Conservation (phyloP, 2,797 vertebrate genomes). For the Erpetoichthys calabaricus region DNA sequence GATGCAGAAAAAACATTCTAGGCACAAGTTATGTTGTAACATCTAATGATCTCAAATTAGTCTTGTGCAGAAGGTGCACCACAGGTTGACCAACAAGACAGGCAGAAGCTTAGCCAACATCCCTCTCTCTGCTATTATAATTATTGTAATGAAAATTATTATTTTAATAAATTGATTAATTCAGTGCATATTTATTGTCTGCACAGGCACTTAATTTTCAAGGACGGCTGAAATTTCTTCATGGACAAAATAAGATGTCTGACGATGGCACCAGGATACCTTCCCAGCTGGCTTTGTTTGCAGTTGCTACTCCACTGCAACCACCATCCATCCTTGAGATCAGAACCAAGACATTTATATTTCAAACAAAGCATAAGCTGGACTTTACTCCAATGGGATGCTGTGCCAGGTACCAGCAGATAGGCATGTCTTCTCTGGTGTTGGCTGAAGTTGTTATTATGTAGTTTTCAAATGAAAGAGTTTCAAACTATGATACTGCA, state of each 20-base stretch:
- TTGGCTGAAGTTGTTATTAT: too few species aligned
- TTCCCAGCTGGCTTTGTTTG: slow-evolving; percentile 54
- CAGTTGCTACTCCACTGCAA: slow-evolving; percentile 52
- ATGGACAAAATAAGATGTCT: slow-evolving; percentile 36
- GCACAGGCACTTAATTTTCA: slow-evolving; percentile 55
- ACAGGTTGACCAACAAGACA: neutral
- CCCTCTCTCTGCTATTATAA: neutral
- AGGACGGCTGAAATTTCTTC: slow-evolving; percentile 54
- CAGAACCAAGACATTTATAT: slow-evolving; percentile 50
- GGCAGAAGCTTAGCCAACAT: neutral
- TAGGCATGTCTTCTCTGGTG: too few species aligned
- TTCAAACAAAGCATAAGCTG: slow-evolving; percentile 71
- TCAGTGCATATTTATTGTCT: neutral
- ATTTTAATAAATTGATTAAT: neutral
- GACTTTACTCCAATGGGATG: slow-evolving; percentile 62
- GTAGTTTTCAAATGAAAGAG: too few species aligned
- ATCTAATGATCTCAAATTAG: too few species aligned
- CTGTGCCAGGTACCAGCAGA: slow-evolving; percentile 40
- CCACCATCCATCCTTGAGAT: slow-evolving; percentile 62
- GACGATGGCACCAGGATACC: slow-evolving; percentile 31
- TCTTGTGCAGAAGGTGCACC: too few species aligned
- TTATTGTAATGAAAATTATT: neutral
- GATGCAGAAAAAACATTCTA: too few species aligned
- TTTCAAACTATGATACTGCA: too few species aligned
- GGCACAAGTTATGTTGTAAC: too few species aligned